Evolutionary conservation across 2,113 vertebrate genomes (phyloP), one percentile per base, ranked within the genome.

Genomic region (Heliornis fulica): DNA sequence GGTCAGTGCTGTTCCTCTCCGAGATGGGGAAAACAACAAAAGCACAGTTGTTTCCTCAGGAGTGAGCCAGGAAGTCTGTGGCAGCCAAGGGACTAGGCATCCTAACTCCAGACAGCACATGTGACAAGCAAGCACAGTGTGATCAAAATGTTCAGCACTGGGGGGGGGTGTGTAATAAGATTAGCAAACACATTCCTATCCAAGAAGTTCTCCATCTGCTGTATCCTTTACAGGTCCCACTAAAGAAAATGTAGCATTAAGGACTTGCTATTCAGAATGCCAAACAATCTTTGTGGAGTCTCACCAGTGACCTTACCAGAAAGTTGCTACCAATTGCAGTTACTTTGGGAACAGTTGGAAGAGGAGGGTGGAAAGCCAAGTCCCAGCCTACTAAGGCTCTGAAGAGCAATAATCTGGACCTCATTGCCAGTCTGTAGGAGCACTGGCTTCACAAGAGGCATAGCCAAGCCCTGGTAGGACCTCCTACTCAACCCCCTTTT

Each of bases 1-100:
- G 94, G 76, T 65, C 79, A 83, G 54, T 45, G 63, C 88, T 59
- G 41, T 15, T 93, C 69, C 78, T 93, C 90, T 80, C 60, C 32
- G 54, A 86, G 93, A 90, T 43, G 63, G 70, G 84, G 66, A 54
- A 34, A 65, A 54, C 89, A 93, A 96, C 94, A 97, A 96, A 95
- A 90, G 95, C 78, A 36, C 94, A 95, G 91, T 96, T 96, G 94
- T 96, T 93, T 96, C 84, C 94, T 94, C 75, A 90, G 76, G 46
- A 94, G 89, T 2, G 75, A 93, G 84, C 48, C 82, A 90, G 96
- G 94, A 94, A 96, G 54, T 66, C 66, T 83, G 85, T 36, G 93
- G 92, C 87, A 94, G 84, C 90, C 63, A 57, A 70, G 41, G 84
- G 71, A 80, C 54, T 1, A 57, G 69, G 89, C 90, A 72, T 80